phyloP scores from a whole-genome alignment of 1,140 invertebrate species.

The Scylla paramamosain region DNA sequence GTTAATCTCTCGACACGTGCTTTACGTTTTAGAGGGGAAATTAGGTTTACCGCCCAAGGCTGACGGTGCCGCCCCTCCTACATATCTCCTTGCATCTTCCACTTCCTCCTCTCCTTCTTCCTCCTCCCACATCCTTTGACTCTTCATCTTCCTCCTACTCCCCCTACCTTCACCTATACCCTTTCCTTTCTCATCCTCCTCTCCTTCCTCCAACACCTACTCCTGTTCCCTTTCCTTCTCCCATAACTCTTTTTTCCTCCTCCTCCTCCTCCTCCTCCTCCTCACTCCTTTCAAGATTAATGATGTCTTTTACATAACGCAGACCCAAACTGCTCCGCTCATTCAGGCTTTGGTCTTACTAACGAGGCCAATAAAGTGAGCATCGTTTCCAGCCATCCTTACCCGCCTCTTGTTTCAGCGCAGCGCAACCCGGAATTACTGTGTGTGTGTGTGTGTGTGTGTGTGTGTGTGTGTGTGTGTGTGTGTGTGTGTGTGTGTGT shows the following conservation, averaged over 20 bases:
- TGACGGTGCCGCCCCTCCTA: background rate
- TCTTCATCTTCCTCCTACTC: background rate
- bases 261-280: no score
- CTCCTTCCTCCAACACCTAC: background rate
- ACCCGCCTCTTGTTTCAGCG: background rate
- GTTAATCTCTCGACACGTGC: background rate
- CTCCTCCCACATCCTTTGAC: background rate
- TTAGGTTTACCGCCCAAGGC: background rate
- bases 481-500: no score
- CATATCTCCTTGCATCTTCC: background rate
- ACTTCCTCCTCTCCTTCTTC: background rate
- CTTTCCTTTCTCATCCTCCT: background rate
- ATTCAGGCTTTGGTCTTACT: background rate
- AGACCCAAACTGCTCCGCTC: background rate
- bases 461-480: no score
- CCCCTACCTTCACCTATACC: background rate
- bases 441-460: no score
- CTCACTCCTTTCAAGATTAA: background rate
- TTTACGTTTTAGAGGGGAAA: background rate
- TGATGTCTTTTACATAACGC: background rate
- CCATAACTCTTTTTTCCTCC: background rate
- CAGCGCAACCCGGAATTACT: no score
- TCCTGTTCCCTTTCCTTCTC: background rate
- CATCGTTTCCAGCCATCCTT: background rate
- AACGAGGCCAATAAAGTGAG: conserved; percentile 1